These are phyloP conservation scores for Aphelenchoides avenae DNA, from an alignment of 1,140 invertebrate genomes.

Conservation along the genomic window DNA sequence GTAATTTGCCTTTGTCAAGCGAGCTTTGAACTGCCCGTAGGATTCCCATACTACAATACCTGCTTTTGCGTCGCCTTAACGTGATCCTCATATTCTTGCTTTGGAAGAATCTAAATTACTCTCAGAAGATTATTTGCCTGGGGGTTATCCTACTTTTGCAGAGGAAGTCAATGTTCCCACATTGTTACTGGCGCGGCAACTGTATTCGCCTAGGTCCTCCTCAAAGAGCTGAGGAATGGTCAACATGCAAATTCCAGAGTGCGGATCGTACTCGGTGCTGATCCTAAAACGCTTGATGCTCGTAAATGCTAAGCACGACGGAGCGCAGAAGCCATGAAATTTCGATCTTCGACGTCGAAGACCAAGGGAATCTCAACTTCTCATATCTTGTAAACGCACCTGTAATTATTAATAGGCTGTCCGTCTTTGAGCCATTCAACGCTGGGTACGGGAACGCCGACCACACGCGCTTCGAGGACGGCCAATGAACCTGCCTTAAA, in stretches of 20 bases:
- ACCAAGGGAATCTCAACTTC: no score
- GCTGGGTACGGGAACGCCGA: slow-evolving; percentile 44
- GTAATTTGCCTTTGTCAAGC: no score
- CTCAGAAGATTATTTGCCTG: no score
- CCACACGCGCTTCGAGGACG: slow-evolving; percentile 53
- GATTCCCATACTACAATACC: no score
- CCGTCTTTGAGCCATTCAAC: slow-evolving; percentile 89
- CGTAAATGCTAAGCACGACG: slow-evolving; percentile 50
- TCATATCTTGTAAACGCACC: slow-evolving; percentile 23
- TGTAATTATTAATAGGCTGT: slow-evolving; percentile 74
- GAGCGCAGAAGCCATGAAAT: not conserved
- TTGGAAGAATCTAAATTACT: no score
- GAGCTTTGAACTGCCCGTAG: no score
- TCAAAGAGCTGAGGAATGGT: slow-evolving; percentile 53
- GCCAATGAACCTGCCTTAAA: slow-evolving; percentile 39
- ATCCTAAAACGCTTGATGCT: slow-evolving; percentile 32
- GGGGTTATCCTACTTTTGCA: slow-evolving; percentile 27
- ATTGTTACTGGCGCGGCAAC: slow-evolving; percentile 79
- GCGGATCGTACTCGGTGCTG: slow-evolving; percentile 63
- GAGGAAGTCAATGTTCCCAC: slow-evolving; percentile 64
- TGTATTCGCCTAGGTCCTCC: slow-evolving; percentile 66
- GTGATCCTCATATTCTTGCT: no score
- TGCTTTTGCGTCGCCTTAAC: no score
- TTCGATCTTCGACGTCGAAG: no score
- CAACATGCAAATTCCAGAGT: slow-evolving; percentile 50